Evolutionary conservation across 37 sponge, comb jelly and placozoan genomes (phyloP), one percentile per base, ranked within the genome.

Genomic region (Cladorhizidae sp.): DNA sequence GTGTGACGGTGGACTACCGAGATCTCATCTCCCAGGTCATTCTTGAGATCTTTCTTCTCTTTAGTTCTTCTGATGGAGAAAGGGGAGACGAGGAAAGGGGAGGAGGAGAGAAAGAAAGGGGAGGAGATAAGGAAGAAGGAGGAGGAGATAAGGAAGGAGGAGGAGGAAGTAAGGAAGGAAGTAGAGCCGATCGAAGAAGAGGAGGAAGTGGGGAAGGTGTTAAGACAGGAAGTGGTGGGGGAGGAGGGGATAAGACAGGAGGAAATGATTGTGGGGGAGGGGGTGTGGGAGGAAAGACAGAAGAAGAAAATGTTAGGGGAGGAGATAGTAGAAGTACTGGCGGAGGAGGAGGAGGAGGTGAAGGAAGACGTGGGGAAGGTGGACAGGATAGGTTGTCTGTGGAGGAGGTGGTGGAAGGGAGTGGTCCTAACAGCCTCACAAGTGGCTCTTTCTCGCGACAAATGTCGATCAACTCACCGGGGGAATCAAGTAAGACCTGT

Each of bases 11-110:
- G 28, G 50, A 82, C 40, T 1, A n/a, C 41, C 15, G 40, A 21
- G 85, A 84, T 63, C 36, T 69, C 26, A 74, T 76, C 31, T 84
- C 85, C 8, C 85, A 84, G 59, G 74, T 75, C 45, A 40, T 84
- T 23, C 43, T 84, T 76, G 85, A 84, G 38, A 49, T 76, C 0
- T 69, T 84, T 26, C 31, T 50, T 18, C 40, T 83, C 40, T 74
- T 83, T 35, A 35, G 41, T 35, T 31, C 11, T 32, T 15, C 3
- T 15, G 32, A 14, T 32, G 67, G 2, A 11, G 28, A 23, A 59
- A n/a, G n/a, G n/a, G 12, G 12, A 54, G 22, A 26, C 7, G 62
- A n/a, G 25, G 62, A 22, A 21, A 36, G 32, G 36, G 67, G 33
- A 65, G 67, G 31, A 25, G 33, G 32, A 32, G 36, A 12, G 31